Base-by-base conservation (phyloP, 2,888 invertebrate genomes). In the Agonopterix heracliana region DNA sequence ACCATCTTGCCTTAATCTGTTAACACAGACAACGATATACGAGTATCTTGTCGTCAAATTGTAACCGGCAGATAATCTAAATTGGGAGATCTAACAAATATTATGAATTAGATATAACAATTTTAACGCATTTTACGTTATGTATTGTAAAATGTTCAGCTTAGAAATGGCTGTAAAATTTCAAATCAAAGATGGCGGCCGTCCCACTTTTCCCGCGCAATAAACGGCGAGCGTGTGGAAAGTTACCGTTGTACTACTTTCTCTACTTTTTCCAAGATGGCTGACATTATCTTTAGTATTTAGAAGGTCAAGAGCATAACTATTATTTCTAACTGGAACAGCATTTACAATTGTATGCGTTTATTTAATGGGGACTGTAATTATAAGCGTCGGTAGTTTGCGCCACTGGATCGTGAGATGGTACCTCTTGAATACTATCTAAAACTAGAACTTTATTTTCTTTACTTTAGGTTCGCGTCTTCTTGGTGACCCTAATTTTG, bases 261-360 rank as follows among this genome's bases (percentile, higher is more conserved):
- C 88, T 86, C 88, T 79, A 79, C 86, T 86, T 85, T 87, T 88
- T 83, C 83, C 81, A 86, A 87, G 75, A 87, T 85, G 86, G 85
- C 83, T 65, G 73, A 63, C 69, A 66, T 71, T 74, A 72, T 68
- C 68, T 72, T 72, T 77, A 71, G 67, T 71, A 67, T 72, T 74
- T 61, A 62, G 71, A 79, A 81, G 84, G 83, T 86, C 85, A 86
- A 79, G 76, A 73, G 66, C 70, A 60, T 51, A 58, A 54, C 54
- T 63, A 61, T 64, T 65, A 59, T 26, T 63, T 60, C 61, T 56
- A 60, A 56, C 48, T 60, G 51, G 52, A 53, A 61, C 54, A 56
- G 55, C 61, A 53, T 56, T 54, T 10, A 41, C 2, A 9, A 36
- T 10, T 36, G 36, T 4, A n/a, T 36, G 9, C 9, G 2, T 36